Conservation (phyloP, 2,797 vertebrate genomes). For the Enteromius radiatus region DNA sequence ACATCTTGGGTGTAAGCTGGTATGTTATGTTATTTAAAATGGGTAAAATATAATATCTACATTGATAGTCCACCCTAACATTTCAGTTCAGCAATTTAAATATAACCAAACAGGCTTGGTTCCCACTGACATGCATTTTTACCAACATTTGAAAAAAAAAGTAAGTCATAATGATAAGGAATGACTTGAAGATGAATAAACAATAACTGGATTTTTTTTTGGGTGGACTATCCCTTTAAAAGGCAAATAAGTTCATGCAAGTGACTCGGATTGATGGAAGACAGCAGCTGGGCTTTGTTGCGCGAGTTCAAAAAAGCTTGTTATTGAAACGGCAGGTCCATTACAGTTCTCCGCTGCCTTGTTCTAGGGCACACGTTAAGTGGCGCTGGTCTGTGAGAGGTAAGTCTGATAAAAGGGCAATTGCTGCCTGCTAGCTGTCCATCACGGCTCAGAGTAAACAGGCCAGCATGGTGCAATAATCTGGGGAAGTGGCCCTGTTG, state of each 20-base stretch:
- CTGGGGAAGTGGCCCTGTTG: slow-evolving; percentile 79
- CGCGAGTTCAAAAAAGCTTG: slow-evolving; percentile 26
- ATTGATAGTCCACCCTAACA: background rate
- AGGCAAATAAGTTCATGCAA: background rate
- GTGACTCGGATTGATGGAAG: background rate
- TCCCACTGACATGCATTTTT: background rate
- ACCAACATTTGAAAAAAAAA: background rate
- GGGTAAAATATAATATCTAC: background rate
- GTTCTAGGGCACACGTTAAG: slow-evolving; percentile 8
- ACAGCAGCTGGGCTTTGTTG: background rate
- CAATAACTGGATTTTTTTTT: background rate
- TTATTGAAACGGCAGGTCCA: slow-evolving; percentile 46
- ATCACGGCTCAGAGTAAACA: slow-evolving; percentile 77
- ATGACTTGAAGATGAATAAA: background rate
- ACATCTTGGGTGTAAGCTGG: background rate
- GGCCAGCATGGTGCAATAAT: slow-evolving; percentile 80
- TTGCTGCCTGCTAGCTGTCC: slow-evolving; percentile 74
- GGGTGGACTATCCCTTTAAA: background rate
- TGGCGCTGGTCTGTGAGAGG: slow-evolving; percentile 57
- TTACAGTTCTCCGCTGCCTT: slow-evolving; percentile 14
- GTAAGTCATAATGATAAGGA: background rate
- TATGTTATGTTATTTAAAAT: background rate
- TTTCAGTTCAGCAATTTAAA: background rate
- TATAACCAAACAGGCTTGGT: background rate
- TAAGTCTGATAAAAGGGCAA: slow-evolving; percentile 77